These are phyloP conservation scores for Neuroterus valhalla DNA, from an alignment of 1,140 invertebrate species.

Conservation along the genomic window DNA sequence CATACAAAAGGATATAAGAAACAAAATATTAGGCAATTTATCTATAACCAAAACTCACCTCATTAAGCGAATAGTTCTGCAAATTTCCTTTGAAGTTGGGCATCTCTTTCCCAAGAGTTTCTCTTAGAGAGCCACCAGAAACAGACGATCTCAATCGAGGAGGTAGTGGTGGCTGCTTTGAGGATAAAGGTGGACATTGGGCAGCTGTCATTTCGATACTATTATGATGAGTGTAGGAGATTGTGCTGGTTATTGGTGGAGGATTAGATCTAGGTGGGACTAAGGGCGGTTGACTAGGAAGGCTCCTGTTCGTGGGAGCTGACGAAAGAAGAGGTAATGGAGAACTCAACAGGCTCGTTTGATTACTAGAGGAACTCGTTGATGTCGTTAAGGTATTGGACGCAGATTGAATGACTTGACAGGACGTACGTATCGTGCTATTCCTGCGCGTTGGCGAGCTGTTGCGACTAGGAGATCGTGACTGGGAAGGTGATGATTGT, in stretches of 20 bases:
- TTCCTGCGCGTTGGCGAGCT: slow-evolving; percentile 65
- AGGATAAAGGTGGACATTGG: slow-evolving; percentile 38
- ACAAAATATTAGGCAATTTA: neutral
- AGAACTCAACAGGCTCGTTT: slow-evolving; percentile 60
- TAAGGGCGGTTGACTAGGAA: slow-evolving; percentile 62
- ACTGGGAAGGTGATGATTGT: slow-evolving; percentile 74
- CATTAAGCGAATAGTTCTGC: slow-evolving; percentile 70
- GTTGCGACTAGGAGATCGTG: slow-evolving; percentile 71
- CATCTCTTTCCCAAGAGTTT: slow-evolving; percentile 73
- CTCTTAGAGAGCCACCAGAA: slow-evolving; percentile 67
- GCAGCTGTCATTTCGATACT: slow-evolving; percentile 37
- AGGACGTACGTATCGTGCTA: slow-evolving; percentile 56
- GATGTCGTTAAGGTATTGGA: slow-evolving; percentile 62
- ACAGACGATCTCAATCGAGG: slow-evolving; percentile 63
- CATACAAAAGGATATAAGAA: slow-evolving; percentile 27
- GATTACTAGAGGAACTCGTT: slow-evolving; percentile 56
- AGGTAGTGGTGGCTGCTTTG: slow-evolving; percentile 64
- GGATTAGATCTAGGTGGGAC: slow-evolving; percentile 57
- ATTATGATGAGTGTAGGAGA: slow-evolving; percentile 50
- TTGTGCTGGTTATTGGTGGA: slow-evolving; percentile 44
- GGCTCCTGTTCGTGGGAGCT: slow-evolving; percentile 58
- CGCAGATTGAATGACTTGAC: slow-evolving; percentile 58
- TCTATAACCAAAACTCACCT: slow-evolving; percentile 57
- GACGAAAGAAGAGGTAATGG: slow-evolving; percentile 55
- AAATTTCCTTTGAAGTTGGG: slow-evolving; percentile 72